Base-by-base conservation (phyloP, 1,140 invertebrate genomes). In the Littorina saxatilis region DNA sequence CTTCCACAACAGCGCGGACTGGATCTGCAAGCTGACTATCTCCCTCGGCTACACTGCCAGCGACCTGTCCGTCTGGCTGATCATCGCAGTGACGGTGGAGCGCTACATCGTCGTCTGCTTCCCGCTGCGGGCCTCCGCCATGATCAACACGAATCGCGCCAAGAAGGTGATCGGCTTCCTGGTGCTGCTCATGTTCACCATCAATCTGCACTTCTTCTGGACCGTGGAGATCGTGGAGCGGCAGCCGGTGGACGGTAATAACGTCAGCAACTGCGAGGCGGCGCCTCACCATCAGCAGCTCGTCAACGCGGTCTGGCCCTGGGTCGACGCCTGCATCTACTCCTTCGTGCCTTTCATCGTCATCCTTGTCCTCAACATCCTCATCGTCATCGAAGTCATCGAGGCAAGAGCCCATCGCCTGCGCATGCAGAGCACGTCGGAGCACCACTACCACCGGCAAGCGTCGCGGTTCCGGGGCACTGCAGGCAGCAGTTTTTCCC, bases 11-110 rank as follows among this genome's bases (percentile, higher is more conserved):
- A 75, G 83, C 39, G 66, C 84, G 2, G 63, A 85, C 32, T 90
- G 87, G 86, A 68, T 88, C 55, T 92, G 91, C 84, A 92, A 91
- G 79, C 79, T 85, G 9, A 83, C 85, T 2, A 82, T 85, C 13
- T 80, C 88, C 2, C 74, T 92, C 13, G 87, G 81, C 17, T 92
- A 90, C 76, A 86, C 87, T 32, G 80, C 85, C 29, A 90, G 89
- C 78, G 90, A 92, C 58, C 89, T 89, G 79, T 89, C 88, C 32
- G 92, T 91, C 0, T 92, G 91, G 91, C 80, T 92, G 3, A 92
- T 92, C 50, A 89, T 93, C 13, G 90, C 91, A 0, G 91, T 93
- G 13, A 93, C 92, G 0, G 84, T 91, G 13, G 92, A 93, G 83
- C 82, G 92, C 13, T 92, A 85, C 78, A 91, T 92, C 58, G 91